phyloP scores from a whole-genome alignment of 2,888 invertebrate species.

The Eurytoma californica region DNA sequence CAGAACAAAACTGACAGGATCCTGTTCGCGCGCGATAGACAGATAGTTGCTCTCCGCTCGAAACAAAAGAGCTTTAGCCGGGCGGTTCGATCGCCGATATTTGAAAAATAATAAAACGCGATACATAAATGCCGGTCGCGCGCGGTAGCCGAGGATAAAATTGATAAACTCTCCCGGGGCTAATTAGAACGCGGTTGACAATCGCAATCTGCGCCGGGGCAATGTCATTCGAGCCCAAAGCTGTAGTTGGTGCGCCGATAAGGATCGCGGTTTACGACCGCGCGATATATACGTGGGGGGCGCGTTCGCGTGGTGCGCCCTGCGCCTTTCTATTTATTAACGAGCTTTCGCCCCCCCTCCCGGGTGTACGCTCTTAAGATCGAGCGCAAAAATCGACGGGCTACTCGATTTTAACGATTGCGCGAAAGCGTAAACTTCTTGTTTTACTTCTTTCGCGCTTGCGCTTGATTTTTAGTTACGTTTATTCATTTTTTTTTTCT shows the following conservation, averaged over 20 bases:
- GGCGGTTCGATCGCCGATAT: neutral
- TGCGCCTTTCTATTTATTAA: slow-evolving; percentile 46
- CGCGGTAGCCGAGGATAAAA: slow-evolving; percentile 11
- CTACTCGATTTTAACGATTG: too few species aligned
- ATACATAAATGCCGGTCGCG: neutral
- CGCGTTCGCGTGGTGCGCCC: neutral
- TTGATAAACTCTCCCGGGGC: slow-evolving; percentile 28
- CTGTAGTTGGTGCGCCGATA: slow-evolving; percentile 21
- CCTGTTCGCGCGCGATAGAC: slow-evolving; percentile 49
- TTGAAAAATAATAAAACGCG: neutral
- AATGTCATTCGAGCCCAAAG: slow-evolving; percentile 35
- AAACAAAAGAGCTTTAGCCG: slow-evolving; percentile 42
- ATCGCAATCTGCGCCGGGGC: slow-evolving; percentile 15
- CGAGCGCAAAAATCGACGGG: too few species aligned
- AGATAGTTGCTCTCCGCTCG: slow-evolving; percentile 4
- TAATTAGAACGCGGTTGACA: slow-evolving; percentile 48
- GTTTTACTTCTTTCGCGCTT: too few species aligned
- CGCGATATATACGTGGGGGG: neutral
- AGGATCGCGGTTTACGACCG: slow-evolving; percentile 34
- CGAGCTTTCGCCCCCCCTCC: slow-evolving; percentile 28
- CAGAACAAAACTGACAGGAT: slow-evolving; percentile 55
- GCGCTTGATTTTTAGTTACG: too few species aligned
- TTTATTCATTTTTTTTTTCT: too few species aligned
- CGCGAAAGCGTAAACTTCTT: too few species aligned
- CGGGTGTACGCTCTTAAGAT: too few species aligned